phyloP scores from a whole-genome alignment of 2,113 vertebrate genomes.

The Aphyosemion australe region DNA sequence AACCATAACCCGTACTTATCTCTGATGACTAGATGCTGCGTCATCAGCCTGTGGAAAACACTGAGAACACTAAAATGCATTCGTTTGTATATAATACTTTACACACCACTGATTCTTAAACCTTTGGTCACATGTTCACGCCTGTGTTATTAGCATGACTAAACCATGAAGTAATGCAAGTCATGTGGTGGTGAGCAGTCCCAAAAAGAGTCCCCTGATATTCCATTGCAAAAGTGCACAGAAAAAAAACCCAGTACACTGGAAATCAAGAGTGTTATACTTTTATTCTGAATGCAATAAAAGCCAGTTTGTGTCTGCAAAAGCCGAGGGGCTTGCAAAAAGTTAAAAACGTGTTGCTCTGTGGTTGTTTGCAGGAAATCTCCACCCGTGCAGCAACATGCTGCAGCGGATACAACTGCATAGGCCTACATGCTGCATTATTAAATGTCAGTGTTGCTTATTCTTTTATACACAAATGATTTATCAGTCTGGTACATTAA shows the following conservation, averaged over 20 bases:
- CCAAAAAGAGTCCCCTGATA: conserved; percentile 10
- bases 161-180: conserved; percentile 36
- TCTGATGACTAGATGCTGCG: neutral
- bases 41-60: neutral
- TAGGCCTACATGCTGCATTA: neutral
- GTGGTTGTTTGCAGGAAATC: conserved; percentile 14
- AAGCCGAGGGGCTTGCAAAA: neutral
- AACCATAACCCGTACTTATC: conserved; percentile 1
- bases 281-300: neutral
- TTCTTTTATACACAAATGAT: neutral
- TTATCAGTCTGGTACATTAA: neutral
- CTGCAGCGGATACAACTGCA: conserved; percentile 20
- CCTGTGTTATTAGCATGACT: conserved; percentile 1
- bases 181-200: conserved; percentile 53
- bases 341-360: neutral
- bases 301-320: neutral
- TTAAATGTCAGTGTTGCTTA: neutral
- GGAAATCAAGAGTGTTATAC: conserved; percentile 37
- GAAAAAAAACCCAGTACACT: conserved; percentile 24
- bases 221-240: neutral
- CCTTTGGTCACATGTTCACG: neutral
- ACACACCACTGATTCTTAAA: neutral
- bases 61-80: neutral
- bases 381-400: conserved; percentile 10
- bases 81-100: neutral